Conservation (phyloP, 2,888 invertebrate species). For the Lampropteryx suffumata region DNA sequence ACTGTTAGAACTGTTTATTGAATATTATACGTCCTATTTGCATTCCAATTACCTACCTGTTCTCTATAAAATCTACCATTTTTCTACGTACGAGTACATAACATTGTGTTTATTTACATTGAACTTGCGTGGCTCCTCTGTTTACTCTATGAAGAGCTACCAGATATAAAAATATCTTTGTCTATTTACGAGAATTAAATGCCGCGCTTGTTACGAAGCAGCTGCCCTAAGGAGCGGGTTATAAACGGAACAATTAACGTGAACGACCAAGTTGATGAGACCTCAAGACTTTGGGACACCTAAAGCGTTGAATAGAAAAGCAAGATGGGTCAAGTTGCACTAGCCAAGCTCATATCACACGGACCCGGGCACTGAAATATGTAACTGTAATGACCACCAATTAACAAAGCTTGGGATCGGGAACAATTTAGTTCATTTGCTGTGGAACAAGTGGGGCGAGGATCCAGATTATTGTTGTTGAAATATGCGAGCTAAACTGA, state of each 20-base stretch:
- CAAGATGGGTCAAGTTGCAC: conserved; percentile 46
- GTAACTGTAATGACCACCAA: conserved; percentile 76
- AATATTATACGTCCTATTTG: conserved; percentile 27
- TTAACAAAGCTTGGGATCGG: conserved; percentile 73
- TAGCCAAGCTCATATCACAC: conserved; percentile 60
- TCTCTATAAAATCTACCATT: conserved; percentile 19
- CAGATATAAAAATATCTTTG: conserved; percentile 81
- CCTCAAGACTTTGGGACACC: conserved; percentile 29
- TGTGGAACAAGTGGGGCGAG: conserved; percentile 46
- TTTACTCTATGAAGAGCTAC: conserved; percentile 70
- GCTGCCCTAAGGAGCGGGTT: conserved; percentile 76
- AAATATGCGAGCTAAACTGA: conserved; percentile 30
- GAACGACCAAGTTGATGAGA: conserved; percentile 53
- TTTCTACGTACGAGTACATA: conserved; percentile 33
- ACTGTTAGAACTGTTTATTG: neutral
- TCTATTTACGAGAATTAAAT: conserved; percentile 80
- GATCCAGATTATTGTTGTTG: conserved; percentile 36
- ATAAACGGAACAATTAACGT: conserved; percentile 78
- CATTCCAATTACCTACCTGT: conserved; percentile 24
- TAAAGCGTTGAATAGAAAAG: conserved; percentile 31
- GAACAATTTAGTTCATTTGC: conserved; percentile 61
- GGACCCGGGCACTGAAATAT: conserved; percentile 66
- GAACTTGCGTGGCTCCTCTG: conserved; percentile 66
- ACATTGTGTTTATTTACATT: conserved; percentile 71
- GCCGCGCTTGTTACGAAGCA: conserved; percentile 74